These are phyloP conservation scores for Steatocranus sp. DNA, from an alignment of 2,797 vertebrate genomes.

Conservation along the genomic window DNA sequence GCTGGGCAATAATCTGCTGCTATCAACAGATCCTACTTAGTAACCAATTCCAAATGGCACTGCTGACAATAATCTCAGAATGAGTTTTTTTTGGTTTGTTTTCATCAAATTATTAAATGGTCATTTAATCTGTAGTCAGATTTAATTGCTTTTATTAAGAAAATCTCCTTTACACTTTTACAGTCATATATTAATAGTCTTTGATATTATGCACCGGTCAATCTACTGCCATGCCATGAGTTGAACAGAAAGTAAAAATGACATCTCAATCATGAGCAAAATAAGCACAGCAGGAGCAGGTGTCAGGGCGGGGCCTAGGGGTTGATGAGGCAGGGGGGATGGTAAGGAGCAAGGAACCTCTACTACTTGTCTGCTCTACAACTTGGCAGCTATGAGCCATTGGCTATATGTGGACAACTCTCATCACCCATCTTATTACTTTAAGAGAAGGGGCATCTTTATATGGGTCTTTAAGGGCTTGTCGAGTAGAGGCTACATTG, in stretches of 20 bases:
- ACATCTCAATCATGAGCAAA: slow-evolving; percentile 55
- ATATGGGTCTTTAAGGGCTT: slow-evolving; percentile 16
- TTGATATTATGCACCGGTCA: neutral
- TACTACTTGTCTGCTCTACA: slow-evolving; percentile 1
- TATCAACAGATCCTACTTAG: slow-evolving; percentile 43
- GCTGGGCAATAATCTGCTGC: slow-evolving; percentile 51
- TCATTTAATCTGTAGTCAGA: neutral
- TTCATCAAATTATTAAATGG: neutral
- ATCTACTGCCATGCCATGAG: neutral
- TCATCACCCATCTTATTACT: slow-evolving; percentile 24
- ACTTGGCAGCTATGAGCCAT: slow-evolving; percentile 19
- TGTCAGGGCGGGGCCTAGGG: slow-evolving; percentile 51
- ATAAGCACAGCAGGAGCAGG: slow-evolving; percentile 57
- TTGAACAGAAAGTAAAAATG: slow-evolving; percentile 9
- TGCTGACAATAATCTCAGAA: slow-evolving; percentile 21
- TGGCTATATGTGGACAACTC: slow-evolving; percentile 47
- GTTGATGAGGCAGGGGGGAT: slow-evolving; percentile 22
- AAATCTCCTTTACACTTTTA: neutral
- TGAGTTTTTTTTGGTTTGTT: neutral
- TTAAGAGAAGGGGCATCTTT: neutral
- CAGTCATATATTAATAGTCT: neutral
- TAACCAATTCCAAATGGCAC: slow-evolving; percentile 38
- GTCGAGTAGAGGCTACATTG: neutral
- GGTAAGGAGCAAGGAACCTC: slow-evolving; percentile 4
- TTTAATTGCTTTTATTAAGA: neutral